Evolutionary conservation across 1,140 invertebrate species (phyloP).

Genomic region (Sarcophaga peregrina): DNA sequence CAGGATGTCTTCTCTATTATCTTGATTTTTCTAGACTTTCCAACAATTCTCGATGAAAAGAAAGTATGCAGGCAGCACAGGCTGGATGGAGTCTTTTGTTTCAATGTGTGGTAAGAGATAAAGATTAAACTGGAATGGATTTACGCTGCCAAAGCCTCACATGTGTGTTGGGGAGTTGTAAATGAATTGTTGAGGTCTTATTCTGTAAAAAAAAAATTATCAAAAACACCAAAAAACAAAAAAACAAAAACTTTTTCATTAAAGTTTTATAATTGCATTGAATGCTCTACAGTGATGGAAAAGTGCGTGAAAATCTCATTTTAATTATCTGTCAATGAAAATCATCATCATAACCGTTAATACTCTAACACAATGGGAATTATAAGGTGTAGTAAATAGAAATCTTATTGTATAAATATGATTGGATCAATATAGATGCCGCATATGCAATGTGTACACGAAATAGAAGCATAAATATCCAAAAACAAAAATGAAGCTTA

Average conservation of each 20-base stretch:
- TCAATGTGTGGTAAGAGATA: conserved; percentile 20
- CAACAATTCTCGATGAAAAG: background rate
- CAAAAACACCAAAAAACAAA: too few relatives aligned
- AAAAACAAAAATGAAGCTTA: too few relatives aligned
- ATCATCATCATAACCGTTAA: conserved; percentile 29
- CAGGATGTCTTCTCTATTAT: background rate
- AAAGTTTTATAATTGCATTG: conserved; percentile 42
- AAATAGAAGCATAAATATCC: too few relatives aligned
- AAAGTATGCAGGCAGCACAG: too few relatives aligned
- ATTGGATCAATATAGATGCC: too few relatives aligned
- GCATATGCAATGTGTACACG: too few relatives aligned
- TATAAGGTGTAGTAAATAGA: too few relatives aligned
- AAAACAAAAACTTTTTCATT: conserved; percentile 43
- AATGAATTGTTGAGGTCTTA: conserved; percentile 34
- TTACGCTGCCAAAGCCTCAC: background rate
- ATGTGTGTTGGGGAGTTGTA: background rate
- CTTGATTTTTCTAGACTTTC: background rate
- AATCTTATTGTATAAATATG: too few relatives aligned
- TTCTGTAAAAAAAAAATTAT: conserved; percentile 31
- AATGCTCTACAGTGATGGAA: conserved; percentile 36
- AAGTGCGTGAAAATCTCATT: conserved; percentile 18
- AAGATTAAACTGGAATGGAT: background rate
- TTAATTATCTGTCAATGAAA: background rate
- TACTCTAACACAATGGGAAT: background rate
- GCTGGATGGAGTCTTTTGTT: background rate